Evolutionary conservation across 2,888 invertebrate species (phyloP).

Genomic region (Venusia cambrica): DNA sequence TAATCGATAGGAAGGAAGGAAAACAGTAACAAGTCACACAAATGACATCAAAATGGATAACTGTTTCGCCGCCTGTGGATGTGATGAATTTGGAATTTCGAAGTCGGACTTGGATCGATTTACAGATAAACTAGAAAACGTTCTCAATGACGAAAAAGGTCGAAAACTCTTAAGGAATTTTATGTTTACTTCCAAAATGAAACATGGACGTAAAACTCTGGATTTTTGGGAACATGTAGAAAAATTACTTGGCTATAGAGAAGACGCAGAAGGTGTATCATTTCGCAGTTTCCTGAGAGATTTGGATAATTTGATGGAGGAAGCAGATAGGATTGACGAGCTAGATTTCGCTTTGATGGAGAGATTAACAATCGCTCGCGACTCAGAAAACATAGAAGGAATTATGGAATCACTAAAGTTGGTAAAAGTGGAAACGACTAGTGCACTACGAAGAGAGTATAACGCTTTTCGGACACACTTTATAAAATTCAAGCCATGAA

Average conservation of each 20-base stretch:
- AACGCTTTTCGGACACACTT: slow-evolving; percentile 59
- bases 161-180: slow-evolving; percentile 69
- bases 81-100: slow-evolving; percentile 64
- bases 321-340: slow-evolving; percentile 67
- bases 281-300: slow-evolving; percentile 52
- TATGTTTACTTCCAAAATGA: slow-evolving; percentile 66
- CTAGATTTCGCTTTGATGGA: slow-evolving; percentile 70
- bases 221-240: slow-evolving; percentile 70
- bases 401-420: slow-evolving; percentile 55
- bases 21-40: slow-evolving; percentile 39
- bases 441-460: slow-evolving; percentile 65
- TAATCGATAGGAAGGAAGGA: slow-evolving; percentile 59
- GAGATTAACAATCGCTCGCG: slow-evolving; percentile 52
- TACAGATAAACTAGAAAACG: slow-evolving; percentile 76
- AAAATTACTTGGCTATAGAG: slow-evolving; percentile 52
- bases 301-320: slow-evolving; percentile 56
- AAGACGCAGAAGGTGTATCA: slow-evolving; percentile 53
- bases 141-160: slow-evolving; percentile 70
- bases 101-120: slow-evolving; percentile 74
- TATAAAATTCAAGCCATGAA: slow-evolving; percentile 43
- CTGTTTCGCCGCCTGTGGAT: slow-evolving; percentile 73
- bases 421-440: slow-evolving; percentile 63
- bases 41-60: slow-evolving; percentile 67
- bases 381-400: slow-evolving; percentile 56
- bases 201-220: slow-evolving; percentile 57